phyloP scores from a whole-genome alignment of 1,140 invertebrate species.

The Bombus cullumanus region DNA sequence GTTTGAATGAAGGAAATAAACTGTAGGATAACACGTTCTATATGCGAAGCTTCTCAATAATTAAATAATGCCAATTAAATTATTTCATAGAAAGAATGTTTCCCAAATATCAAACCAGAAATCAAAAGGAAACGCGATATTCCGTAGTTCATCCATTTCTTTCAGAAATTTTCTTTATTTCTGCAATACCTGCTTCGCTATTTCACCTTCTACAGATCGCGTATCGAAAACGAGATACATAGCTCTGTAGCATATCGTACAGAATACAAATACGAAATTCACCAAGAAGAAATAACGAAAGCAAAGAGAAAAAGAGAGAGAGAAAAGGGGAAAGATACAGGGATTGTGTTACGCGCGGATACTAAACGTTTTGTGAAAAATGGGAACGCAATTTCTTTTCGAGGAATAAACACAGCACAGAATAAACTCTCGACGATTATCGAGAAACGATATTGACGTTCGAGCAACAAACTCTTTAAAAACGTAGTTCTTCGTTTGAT shows the following conservation, averaged over 20 bases:
- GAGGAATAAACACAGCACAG: no score
- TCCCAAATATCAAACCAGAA: neutral
- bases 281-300: neutral
- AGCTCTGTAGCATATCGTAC: neutral
- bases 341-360: neutral
- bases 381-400: slow-evolving; percentile 5
- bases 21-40: no score
- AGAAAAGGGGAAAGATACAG: no score
- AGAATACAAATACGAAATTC: neutral
- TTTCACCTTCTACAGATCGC: neutral
- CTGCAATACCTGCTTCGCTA: neutral
- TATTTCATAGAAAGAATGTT: no score
- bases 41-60: no score
- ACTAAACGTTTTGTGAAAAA: slow-evolving; percentile 30
- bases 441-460: slow-evolving; percentile 28
- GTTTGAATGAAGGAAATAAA: no score
- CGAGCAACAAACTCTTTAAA: slow-evolving; percentile 14
- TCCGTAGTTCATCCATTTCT: neutral
- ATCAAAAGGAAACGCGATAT: neutral
- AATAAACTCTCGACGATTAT: slow-evolving; percentile 21
- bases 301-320: neutral
- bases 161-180: neutral
- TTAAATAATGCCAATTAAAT: neutral
- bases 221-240: neutral
- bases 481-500: slow-evolving; percentile 12